A percentile compares a stretch with the other conserved stretches of the same genome.
phyloP scores from a whole-genome alignment of 2,888 invertebrate species.

The Alviniconcha strummeri region DNA sequence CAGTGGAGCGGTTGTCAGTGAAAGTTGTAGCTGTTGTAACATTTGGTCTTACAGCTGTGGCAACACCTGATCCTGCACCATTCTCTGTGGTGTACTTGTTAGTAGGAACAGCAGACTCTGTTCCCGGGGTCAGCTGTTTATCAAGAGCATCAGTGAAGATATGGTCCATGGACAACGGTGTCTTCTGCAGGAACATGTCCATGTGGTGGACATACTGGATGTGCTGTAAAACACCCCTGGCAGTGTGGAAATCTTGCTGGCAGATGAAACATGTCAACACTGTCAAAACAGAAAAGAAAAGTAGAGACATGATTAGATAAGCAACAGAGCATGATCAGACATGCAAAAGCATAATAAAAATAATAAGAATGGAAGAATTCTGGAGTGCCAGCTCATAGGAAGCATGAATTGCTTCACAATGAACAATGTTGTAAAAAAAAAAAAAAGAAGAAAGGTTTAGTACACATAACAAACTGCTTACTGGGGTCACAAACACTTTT shows the following conservation, averaged over 20 bases:
- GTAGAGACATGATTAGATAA: no score
- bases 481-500: no score
- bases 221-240: constrained; percentile 67
- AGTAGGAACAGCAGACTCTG: not conserved
- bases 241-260: constrained; percentile 62
- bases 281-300: not conserved
- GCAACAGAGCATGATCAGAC: no score
- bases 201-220: constrained; percentile 65
- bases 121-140: not conserved
- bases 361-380: no score
- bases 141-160: not conserved
- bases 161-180: constrained; percentile 19
- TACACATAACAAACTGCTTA: no score
- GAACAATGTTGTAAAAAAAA: no score
- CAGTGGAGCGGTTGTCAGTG: not conserved
- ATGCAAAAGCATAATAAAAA: no score
- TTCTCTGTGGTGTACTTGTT: not conserved
- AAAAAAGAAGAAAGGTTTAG: no score
- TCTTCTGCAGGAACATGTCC: constrained; percentile 57
- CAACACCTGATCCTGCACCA: not conserved
- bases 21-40: not conserved
- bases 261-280: constrained; percentile 62
- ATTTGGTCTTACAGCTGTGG: not conserved
- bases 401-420: no score
- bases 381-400: no score